These are phyloP conservation scores for Diabrotica virgifera DNA, from an alignment of 1,140 invertebrate species.

Conservation along the genomic window DNA sequence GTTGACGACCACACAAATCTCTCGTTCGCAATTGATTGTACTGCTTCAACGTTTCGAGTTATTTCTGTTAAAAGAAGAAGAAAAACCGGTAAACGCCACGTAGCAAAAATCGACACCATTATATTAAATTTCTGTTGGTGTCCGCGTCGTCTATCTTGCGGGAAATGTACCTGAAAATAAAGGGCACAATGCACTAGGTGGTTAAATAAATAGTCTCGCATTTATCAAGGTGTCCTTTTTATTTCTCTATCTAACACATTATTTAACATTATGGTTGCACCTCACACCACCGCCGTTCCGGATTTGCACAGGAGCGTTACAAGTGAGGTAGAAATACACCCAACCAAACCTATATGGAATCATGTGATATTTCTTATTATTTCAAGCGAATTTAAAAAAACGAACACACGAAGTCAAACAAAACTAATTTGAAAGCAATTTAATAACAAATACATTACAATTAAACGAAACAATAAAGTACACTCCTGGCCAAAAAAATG, in stretches of 20 bases:
- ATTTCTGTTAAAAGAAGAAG: neutral
- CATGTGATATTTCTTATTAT: too few relatives aligned
- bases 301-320: too few relatives aligned
- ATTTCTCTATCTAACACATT: conserved; percentile 3
- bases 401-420: too few relatives aligned
- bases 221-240: neutral
- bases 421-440: too few relatives aligned
- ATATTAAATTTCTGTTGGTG: neutral
- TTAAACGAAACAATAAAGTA: too few relatives aligned
- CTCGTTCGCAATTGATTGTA: too few relatives aligned
- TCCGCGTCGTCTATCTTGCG: neutral
- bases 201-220: neutral
- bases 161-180: neutral
- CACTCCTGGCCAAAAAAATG: too few relatives aligned
- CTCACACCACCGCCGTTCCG: neutral
- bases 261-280: neutral
- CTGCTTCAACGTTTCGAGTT: neutral
- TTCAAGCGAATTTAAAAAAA: too few relatives aligned
- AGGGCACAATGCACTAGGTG: neutral
- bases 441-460: too few relatives aligned
- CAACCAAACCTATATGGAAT: too few relatives aligned
- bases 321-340: too few relatives aligned
- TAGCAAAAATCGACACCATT: neutral
- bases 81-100: neutral
- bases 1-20: too few relatives aligned